Evolutionary conservation across 2,888 invertebrate genomes (phyloP), one percentile per base, ranked within the genome.

Genomic region (Chalcis sispes): DNA sequence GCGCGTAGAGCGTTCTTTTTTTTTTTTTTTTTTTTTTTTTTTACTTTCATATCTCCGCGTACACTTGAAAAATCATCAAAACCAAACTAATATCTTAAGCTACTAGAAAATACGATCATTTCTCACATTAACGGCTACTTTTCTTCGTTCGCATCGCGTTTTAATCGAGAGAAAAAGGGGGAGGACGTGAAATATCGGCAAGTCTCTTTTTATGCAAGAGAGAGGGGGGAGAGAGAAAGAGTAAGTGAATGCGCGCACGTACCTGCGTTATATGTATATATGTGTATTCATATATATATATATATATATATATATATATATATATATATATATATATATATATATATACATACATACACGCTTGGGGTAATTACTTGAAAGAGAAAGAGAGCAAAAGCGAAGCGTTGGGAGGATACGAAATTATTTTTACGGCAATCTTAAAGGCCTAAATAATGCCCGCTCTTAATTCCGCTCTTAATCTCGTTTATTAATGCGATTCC

Each of bases 401-500:
- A 42, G 62, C 25, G 20, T 32, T 32, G 58, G 58, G 66, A 66
- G 61, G 73, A 73, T 74, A 54, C 61, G 54, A 62, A 67, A 74
- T 27, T 32, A 74, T 74, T 69, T 69, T 67, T 74, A 62, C 32
- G 10, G 40, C 48, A 27, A 72, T 48, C n/a, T 42, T 54, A 67
- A 64, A 58, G 29, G 48, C 52, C 42, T 77, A 72, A 77, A 72
- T 77, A 77, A 77, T 67, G 62, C 72, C n/a, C 64, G 67, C 40
- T 58, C 77, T 72, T 77, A 75, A 75, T 71, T 71, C 42, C 15
- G 20, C 20, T 56, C 69, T 46, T 69, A 72, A 72, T 76, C 75
- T 71, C 75, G 54, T 23, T 76, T 72, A 67, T 72, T 76, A 76
- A 76, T 72, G 72, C 69, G 64, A 72, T 72, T 77, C 72, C 76